Percentiles rank a stretch among this genome's conserved stretches.
phyloP scores from a whole-genome alignment of 37 sponge, comb jelly and placozoan genomes.

The Tethya wilhelma region DNA sequence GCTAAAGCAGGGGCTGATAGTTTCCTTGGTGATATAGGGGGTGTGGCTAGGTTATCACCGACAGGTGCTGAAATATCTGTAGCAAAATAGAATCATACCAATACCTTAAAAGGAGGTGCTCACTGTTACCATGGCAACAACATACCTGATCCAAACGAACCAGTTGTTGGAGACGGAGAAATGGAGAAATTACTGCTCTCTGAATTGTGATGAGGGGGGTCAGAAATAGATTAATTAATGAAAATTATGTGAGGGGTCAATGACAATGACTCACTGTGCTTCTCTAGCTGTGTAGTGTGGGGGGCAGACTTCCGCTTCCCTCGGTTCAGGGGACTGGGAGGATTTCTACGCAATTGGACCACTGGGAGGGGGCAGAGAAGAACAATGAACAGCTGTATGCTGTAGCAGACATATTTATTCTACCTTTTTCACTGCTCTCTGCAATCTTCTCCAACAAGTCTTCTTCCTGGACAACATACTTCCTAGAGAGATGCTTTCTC shows the following conservation, averaged over 20 bases:
- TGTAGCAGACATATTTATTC: neutral
- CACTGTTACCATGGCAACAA: too few species aligned
- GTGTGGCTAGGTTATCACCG: conserved; percentile 14
- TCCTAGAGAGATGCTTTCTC: conserved; percentile 45
- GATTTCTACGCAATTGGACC: conserved; percentile 53
- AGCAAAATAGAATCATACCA: neutral
- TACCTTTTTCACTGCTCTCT: conserved; percentile 68
- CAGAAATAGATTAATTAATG: neutral
- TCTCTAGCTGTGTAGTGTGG: neutral
- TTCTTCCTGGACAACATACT: conserved; percentile 64
- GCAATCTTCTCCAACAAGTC: conserved; percentile 59
- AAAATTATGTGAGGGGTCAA: neutral
- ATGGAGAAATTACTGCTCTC: conserved; percentile 20
- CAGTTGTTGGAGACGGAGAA: conserved; percentile 55
- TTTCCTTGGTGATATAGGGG: conserved; percentile 18
- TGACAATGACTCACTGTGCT: conserved; percentile 13
- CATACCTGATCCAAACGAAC: conserved; percentile 60
- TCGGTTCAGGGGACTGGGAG: conserved; percentile 60
- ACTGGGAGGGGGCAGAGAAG: conserved; percentile 11
- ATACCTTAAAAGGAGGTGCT: too few species aligned
- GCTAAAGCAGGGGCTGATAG: neutral
- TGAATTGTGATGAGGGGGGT: conserved; percentile 7
- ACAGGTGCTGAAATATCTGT: neutral
- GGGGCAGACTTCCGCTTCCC: conserved; percentile 37
- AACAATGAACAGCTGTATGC: neutral